A percentile compares a stretch with the other conserved stretches of the same genome.
Conservation (phyloP, 2,113 vertebrate species). For the Thermophis baileyi region DNA sequence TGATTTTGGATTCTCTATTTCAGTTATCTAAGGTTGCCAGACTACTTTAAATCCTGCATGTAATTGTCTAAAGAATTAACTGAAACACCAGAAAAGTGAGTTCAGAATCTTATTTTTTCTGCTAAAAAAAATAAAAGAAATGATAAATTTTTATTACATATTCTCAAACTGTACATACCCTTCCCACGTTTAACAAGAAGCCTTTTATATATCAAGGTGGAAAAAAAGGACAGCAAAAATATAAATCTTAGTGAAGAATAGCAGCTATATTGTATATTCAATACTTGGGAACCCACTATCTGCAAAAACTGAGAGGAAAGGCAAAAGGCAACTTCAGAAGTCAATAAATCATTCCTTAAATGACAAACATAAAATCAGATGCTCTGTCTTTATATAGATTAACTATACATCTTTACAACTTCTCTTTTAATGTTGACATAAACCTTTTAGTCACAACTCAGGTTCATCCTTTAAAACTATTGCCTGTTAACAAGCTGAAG, state of each 20-base stretch:
- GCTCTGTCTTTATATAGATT: slow-evolving; percentile 52
- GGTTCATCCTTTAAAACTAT: slow-evolving; percentile 57
- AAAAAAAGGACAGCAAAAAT: not conserved
- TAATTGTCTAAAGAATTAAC: not conserved
- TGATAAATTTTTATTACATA: not conserved
- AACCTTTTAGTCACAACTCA: slow-evolving; percentile 60
- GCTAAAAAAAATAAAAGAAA: not conserved
- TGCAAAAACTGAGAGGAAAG: slow-evolving; percentile 25
- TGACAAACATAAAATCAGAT: slow-evolving; percentile 58
- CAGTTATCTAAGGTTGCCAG: not conserved
- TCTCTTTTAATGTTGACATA: slow-evolving; percentile 57
- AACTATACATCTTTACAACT: slow-evolving; percentile 59
- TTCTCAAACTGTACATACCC: not conserved
- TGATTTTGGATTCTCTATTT: not conserved
- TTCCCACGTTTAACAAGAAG: not conserved
- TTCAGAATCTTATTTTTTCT: not conserved
- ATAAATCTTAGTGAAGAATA: slow-evolving; percentile 5
- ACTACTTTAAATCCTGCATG: not conserved
- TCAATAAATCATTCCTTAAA: slow-evolving; percentile 56
- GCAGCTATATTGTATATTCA: slow-evolving; percentile 4
- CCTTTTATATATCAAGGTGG: not conserved
- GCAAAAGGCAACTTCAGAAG: slow-evolving; percentile 41
- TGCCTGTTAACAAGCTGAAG: slow-evolving; percentile 52
- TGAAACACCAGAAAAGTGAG: not conserved
- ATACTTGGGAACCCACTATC: slow-evolving; percentile 14